Evolutionary conservation across 2,888 invertebrate genomes (phyloP).

Genomic region (Amitus sp.): DNA sequence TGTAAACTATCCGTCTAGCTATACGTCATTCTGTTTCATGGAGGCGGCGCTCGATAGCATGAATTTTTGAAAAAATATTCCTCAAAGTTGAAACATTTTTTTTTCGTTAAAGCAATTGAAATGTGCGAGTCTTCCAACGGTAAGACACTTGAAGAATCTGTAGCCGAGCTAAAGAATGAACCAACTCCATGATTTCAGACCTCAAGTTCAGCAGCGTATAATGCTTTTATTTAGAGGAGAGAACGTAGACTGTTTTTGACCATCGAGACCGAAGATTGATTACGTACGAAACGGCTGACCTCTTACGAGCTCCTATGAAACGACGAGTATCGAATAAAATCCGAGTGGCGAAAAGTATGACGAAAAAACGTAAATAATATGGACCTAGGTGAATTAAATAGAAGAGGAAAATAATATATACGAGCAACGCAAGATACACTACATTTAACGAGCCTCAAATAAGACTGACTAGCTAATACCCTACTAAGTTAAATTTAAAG

Average conservation of each 20-base stretch:
- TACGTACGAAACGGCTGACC: constrained; percentile 24
- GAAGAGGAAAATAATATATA: constrained; percentile 38
- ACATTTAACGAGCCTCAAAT: constrained; percentile 64
- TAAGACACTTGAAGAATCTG: too few species aligned
- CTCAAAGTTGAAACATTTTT: too few species aligned
- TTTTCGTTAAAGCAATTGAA: too few species aligned
- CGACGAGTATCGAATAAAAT: constrained; percentile 23
- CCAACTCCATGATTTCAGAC: constrained; percentile 30
- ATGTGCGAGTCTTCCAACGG: too few species aligned
- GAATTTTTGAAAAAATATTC: too few species aligned
- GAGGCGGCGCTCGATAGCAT: constrained; percentile 28
- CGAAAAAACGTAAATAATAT: not conserved
- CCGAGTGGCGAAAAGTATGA: constrained; percentile 20
- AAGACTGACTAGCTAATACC: constrained; percentile 66
- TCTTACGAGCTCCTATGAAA: constrained; percentile 10
- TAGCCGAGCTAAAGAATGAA: constrained; percentile 23
- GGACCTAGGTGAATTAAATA: constrained; percentile 17
- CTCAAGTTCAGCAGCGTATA: constrained; percentile 42
- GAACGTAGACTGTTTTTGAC: constrained; percentile 62
- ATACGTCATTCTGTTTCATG: constrained; percentile 32
- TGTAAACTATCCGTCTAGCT: constrained; percentile 37
- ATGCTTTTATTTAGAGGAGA: constrained; percentile 54
- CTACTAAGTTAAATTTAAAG: constrained; percentile 57
- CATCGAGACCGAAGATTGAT: constrained; percentile 60
- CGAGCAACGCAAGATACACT: constrained; percentile 56